A percentile compares a stretch with the other conserved stretches of the same genome.
Evolutionary conservation across 2,888 invertebrate species (phyloP).

Genomic region (Idaea aversata): DNA sequence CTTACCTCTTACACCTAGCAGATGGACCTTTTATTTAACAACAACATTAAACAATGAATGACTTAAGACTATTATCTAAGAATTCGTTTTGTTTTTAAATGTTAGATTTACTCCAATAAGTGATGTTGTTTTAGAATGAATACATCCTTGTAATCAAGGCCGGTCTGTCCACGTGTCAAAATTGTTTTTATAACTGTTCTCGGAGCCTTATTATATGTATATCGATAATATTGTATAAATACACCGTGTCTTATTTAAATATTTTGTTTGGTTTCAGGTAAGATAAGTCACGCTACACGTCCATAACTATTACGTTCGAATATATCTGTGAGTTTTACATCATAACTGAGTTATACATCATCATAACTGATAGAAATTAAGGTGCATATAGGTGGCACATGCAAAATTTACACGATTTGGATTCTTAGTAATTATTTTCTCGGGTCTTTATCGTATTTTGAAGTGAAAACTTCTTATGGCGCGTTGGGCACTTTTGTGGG

Average conservation of each 20-base stretch:
- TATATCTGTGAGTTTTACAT: constrained; percentile 8
- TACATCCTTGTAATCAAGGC: not conserved
- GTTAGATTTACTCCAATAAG: not conserved
- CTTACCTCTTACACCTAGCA: not conserved
- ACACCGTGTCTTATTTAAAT: not conserved
- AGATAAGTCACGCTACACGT: constrained; percentile 24
- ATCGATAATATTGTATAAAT: not conserved
- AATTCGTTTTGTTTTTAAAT: not conserved
- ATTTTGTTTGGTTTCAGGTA: constrained; percentile 38
- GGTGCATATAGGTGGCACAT: too few species aligned
- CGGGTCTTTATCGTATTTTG: too few species aligned
- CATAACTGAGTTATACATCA: too few species aligned
- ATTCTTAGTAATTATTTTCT: too few species aligned
- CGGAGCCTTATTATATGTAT: not conserved
- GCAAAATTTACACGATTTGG: too few species aligned
- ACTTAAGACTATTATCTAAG: not conserved
- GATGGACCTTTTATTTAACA: not conserved
- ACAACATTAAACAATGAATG: not conserved
- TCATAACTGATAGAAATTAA: too few species aligned
- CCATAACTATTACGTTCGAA: constrained; percentile 11
- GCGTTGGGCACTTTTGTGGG: too few species aligned
- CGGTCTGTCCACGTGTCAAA: not conserved
- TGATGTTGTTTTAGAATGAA: not conserved
- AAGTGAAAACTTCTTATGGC: too few species aligned
- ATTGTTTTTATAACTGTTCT: not conserved